Evolutionary conservation across 2,888 invertebrate species (phyloP), one percentile per base, ranked within the genome.

Genomic region (Cryptosula pallasiana): DNA sequence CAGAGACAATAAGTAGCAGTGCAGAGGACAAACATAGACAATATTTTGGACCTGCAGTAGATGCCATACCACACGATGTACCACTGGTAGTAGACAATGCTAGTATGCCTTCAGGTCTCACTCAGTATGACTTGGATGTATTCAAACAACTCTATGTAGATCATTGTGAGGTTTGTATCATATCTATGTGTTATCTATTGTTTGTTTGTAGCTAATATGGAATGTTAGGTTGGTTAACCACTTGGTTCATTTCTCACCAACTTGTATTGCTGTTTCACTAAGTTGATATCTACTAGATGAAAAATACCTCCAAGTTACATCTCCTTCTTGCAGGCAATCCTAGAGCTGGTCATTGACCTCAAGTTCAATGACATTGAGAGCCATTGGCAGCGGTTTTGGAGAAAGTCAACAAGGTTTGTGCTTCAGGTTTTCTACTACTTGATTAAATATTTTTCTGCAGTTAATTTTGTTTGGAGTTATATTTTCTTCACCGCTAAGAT

Each of bases 371-470:
- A 91, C 0, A 91, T 97, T 75, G 96, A 97, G 85, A 91, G 92
- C 45, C 87, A 94, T 32, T 95, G 97, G 89, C 90, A 93, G 75
- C 90, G 91, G 78, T 98, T 98, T 88, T 98, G 98, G 97, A 79
- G 85, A 73, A 83, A 78, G 73, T 73, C 76, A 27, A 72, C 71
- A 16, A 57, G 78, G 1, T 89, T 87, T 84, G 91, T 92, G 73
- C 92, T n/a, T n/a, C n/a, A n/a, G n/a, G n/a, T n/a, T n/a, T n/a
- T n/a, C n/a, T n/a, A n/a, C n/a, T n/a, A n/a, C n/a, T n/a, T n/a
- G n/a, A n/a, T n/a, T n/a, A n/a, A n/a, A n/a, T n/a, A n/a, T n/a
- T n/a, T n/a, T n/a, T n/a, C n/a, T n/a, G n/a, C n/a, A n/a, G n/a
- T n/a, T n/a, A n/a, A n/a, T n/a, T n/a, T n/a, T n/a, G n/a, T n/a